phyloP scores from a whole-genome alignment of 2,797 vertebrate species.

The Cephalopachus bancanus region DNA sequence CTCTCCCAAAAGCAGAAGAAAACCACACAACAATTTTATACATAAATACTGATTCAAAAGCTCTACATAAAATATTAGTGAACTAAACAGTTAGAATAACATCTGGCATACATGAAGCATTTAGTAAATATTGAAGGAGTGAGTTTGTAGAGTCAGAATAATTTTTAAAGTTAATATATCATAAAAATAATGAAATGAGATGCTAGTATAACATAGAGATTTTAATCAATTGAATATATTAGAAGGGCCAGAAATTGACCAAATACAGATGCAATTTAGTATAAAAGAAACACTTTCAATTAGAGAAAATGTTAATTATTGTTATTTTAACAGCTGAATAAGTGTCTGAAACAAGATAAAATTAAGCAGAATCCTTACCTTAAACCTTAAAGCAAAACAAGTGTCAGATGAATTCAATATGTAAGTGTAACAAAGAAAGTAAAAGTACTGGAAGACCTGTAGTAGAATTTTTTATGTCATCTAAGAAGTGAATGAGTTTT shows the following conservation, averaged over 20 bases:
- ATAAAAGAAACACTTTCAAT: neutral
- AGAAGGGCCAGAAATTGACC: neutral
- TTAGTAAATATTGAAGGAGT: neutral
- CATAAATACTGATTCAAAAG: neutral
- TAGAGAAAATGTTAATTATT: neutral
- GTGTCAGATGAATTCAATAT: neutral
- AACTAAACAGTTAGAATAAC: neutral
- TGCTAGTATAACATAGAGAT: neutral
- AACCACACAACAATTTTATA: neutral
- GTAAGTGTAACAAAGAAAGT: slow-evolving; percentile 11
- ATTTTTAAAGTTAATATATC: neutral
- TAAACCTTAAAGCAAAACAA: neutral
- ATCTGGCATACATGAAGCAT: neutral
- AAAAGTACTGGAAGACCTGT: neutral
- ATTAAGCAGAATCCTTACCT: neutral
- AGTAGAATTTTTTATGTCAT: neutral
- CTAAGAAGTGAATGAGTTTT: slow-evolving; percentile 35
- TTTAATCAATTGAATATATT: neutral
- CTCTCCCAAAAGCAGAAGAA: neutral
- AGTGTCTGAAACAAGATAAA: slow-evolving; percentile 18
- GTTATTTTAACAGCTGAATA: neutral
- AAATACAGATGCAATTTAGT: neutral
- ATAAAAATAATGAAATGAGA: slow-evolving; percentile 33
- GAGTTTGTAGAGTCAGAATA: neutral
- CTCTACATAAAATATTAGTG: neutral